Conservation (phyloP, 1,140 invertebrate genomes). For the Drosophila equinoxialis region DNA sequence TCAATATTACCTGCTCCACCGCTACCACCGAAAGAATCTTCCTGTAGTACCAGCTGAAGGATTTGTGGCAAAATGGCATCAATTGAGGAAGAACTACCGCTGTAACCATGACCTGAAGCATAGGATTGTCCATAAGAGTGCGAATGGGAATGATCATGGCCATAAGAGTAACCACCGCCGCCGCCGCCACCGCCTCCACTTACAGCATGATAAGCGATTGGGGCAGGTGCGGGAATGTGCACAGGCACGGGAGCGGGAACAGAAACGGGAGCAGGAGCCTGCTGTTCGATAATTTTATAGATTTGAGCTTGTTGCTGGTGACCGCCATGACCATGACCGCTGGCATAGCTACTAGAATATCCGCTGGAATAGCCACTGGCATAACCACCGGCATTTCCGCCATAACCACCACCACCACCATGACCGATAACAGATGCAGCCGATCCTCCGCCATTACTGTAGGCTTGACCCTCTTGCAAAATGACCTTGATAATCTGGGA, state of each 20-base stretch:
- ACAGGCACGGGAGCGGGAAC: conserved; percentile 27
- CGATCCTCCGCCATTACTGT: conserved; percentile 50
- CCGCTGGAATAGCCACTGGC: too few species aligned
- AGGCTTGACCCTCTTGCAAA: conserved; percentile 57
- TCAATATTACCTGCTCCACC: conserved; percentile 51
- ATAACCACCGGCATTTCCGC: too few species aligned
- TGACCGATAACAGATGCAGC: conserved; percentile 8
- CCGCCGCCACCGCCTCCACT: conserved; percentile 18
- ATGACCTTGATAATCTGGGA: conserved; percentile 72
- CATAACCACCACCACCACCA: conserved; percentile 6
- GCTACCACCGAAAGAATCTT: conserved; percentile 53
- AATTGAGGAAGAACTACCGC: conserved; percentile 49
- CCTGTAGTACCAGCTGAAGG: conserved; percentile 68
- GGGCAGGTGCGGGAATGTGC: not conserved
- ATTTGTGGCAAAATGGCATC: conserved; percentile 73
- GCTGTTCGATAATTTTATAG: conserved; percentile 71
- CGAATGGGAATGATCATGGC: conserved; percentile 24
- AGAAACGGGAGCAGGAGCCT: conserved; percentile 24
- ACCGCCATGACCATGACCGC: conserved; percentile 30
- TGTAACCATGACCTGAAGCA: conserved; percentile 60
- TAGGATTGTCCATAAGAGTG: conserved; percentile 60
- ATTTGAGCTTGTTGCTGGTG: conserved; percentile 51
- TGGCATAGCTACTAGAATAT: conserved; percentile 26
- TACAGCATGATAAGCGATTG: conserved; percentile 50
- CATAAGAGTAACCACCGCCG: conserved; percentile 37